Evolutionary conservation across 2,113 vertebrate genomes (phyloP).

Genomic region (Clinocottus analis): DNA sequence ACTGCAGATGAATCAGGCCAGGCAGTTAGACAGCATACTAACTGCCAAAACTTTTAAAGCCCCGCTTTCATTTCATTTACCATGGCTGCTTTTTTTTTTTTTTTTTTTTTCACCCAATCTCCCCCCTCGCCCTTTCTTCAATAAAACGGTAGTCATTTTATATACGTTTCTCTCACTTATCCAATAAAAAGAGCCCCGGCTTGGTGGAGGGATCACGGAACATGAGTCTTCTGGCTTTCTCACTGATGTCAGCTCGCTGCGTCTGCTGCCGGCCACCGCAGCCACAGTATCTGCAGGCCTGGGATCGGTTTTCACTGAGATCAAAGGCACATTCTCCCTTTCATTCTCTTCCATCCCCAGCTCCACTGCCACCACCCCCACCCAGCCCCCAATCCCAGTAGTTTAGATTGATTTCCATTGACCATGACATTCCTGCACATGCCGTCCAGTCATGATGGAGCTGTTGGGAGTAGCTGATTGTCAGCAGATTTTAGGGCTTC

Average conservation of each 20-base stretch:
- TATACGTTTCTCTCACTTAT: slow-evolving; percentile 73
- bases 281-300: slow-evolving; percentile 85
- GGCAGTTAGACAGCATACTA: slow-evolving; percentile 53
- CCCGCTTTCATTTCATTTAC: slow-evolving; percentile 70
- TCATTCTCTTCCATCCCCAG: slow-evolving; percentile 80
- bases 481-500: slow-evolving; percentile 79
- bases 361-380: slow-evolving; percentile 40
- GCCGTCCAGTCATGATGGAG: slow-evolving; percentile 78
- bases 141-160: slow-evolving; percentile 77
- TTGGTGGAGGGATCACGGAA: slow-evolving; percentile 68
- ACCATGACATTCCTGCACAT: slow-evolving; percentile 84
- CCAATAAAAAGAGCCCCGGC: slow-evolving; percentile 69
- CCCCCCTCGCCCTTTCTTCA: slow-evolving; percentile 59
- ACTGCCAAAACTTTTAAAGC: slow-evolving; percentile 73
- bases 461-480: slow-evolving; percentile 76
- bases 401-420: slow-evolving; percentile 86
- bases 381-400: slow-evolving; percentile 67
- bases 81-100: slow-evolving; percentile 43
- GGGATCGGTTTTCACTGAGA: slow-evolving; percentile 84
- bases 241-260: slow-evolving; percentile 76
- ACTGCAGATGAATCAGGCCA: slow-evolving; percentile 70
- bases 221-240: slow-evolving; percentile 71
- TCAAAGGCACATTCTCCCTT: slow-evolving; percentile 83
- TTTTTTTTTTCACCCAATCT: slow-evolving; percentile 30
- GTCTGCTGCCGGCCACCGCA: slow-evolving; percentile 73